These are phyloP conservation scores for Polydrusus cervinus DNA, from an alignment of 2,888 invertebrate species.

Conservation along the genomic window DNA sequence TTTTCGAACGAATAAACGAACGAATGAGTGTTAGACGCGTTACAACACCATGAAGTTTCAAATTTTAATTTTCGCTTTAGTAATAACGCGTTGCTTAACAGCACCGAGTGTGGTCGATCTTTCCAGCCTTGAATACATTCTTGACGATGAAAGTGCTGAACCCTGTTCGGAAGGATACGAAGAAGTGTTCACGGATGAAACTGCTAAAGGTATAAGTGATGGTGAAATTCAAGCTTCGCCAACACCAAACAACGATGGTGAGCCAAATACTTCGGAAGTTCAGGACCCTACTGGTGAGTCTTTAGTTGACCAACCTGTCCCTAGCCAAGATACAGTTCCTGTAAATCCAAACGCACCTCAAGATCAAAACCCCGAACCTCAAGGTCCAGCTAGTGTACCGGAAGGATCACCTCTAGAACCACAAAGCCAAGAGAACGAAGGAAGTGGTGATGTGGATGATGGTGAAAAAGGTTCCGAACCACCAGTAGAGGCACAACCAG, in stretches of 20 bases:
- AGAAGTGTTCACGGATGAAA: neutral
- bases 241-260: no score
- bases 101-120: conserved; percentile 24
- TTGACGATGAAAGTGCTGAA: neutral
- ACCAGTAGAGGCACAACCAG: neutral
- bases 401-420: neutral
- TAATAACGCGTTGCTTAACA: neutral
- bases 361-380: no score
- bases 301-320: no score
- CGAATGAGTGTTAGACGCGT: neutral
- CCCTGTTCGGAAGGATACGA: neutral
- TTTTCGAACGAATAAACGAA: conserved; percentile 37
- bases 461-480: neutral
- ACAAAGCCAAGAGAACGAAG: neutral
- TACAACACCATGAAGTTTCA: conserved; percentile 31
- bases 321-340: no score
- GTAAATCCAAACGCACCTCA: no score
- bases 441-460: neutral
- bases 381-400: neutral
- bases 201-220: neutral
- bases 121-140: neutral
- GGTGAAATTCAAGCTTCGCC: neutral
- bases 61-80: conserved; percentile 15
- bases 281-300: no score
- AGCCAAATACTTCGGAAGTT: no score